Base-by-base conservation (phyloP, 2,113 vertebrate species). In the Stigmatopora nigra region DNA sequence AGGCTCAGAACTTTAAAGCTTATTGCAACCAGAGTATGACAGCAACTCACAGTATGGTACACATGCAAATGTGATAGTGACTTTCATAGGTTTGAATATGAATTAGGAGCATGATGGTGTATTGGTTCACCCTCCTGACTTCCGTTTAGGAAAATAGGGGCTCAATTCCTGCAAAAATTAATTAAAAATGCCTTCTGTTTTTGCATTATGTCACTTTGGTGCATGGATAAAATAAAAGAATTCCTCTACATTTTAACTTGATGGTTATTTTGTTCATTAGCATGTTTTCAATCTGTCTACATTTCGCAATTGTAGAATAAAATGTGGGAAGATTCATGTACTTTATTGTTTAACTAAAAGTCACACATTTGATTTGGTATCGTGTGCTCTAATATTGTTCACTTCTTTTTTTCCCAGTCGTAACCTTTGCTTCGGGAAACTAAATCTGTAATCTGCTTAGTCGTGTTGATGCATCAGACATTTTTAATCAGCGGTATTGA, bases 381-480 rank as follows among this genome's bases (percentile, higher is more conserved):
- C 68, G 55, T 67, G 65, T 67, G 61, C 68, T 81, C 70, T 55
- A 61, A 78, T 84, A 80, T 80, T 76, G 64, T 56, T 64, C 64
- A 62, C 63, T 76, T 76, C 65, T 82, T 31, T 31, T 31, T 76
- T 64, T 47, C 68, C 73, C 65, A 65, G 70, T 79, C 83, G 69
- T 76, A 86, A 84, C 83, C 81, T 85, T 85, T 87, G 78, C 87
- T 84, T 72, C 64, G 80, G 76, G 70, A 86, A 82, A 85, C 85
- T 80, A 88, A 89, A 82, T 89, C 83, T 86, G 79, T 89, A 90
- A 88, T 89, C 84, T 88, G 84, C 87, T 90, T 89, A 86, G 79
- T 75, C 76, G 73, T 88, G 87, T 87, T 89, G 85, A 88, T 87
- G 82, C 84, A 88, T 90, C 85, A 83, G 86, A 89, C 82, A 88